phyloP scores from a whole-genome alignment of 1,140 invertebrate species.

The Conopomorpha cramerella region DNA sequence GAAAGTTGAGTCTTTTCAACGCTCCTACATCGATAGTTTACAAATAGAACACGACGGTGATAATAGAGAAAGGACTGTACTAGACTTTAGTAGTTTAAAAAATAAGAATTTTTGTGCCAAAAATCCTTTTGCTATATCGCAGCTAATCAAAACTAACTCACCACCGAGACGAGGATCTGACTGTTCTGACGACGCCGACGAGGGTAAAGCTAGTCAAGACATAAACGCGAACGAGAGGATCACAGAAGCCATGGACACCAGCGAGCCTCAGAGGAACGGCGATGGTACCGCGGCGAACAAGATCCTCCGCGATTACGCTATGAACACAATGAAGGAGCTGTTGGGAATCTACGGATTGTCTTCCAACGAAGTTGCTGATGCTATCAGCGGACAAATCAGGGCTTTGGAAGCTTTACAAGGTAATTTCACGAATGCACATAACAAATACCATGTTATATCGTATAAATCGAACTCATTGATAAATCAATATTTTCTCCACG shows the following conservation, averaged over 20 bases:
- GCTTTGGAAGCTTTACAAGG: slow-evolving; percentile 57
- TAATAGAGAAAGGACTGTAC: slow-evolving; percentile 29
- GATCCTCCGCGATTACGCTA: slow-evolving; percentile 70
- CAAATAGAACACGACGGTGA: slow-evolving; percentile 39
- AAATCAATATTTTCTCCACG: slow-evolving; percentile 5
- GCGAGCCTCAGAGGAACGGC: slow-evolving; percentile 42
- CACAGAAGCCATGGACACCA: slow-evolving; percentile 20
- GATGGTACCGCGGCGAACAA: slow-evolving; percentile 47
- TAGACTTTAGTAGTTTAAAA: slow-evolving; percentile 54
- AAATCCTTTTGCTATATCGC: slow-evolving; percentile 60
- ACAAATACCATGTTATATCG: neutral
- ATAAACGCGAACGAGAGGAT: slow-evolving; percentile 47
- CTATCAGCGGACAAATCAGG: slow-evolving; percentile 61
- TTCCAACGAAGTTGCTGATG: slow-evolving; percentile 64
- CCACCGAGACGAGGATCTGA: slow-evolving; percentile 56
- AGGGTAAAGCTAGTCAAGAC: slow-evolving; percentile 33
- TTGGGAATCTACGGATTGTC: slow-evolving; percentile 73
- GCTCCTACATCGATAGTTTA: slow-evolving; percentile 55
- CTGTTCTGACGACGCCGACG: slow-evolving; percentile 38
- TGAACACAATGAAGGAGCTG: slow-evolving; percentile 76
- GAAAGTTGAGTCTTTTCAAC: slow-evolving; percentile 46
- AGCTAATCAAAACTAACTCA: slow-evolving; percentile 58
- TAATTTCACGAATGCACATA: slow-evolving; percentile 8
- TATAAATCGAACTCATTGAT: neutral
- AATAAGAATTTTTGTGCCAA: slow-evolving; percentile 60